phyloP scores from a whole-genome alignment of 2,113 vertebrate genomes.

The Notiomystis cincta region DNA sequence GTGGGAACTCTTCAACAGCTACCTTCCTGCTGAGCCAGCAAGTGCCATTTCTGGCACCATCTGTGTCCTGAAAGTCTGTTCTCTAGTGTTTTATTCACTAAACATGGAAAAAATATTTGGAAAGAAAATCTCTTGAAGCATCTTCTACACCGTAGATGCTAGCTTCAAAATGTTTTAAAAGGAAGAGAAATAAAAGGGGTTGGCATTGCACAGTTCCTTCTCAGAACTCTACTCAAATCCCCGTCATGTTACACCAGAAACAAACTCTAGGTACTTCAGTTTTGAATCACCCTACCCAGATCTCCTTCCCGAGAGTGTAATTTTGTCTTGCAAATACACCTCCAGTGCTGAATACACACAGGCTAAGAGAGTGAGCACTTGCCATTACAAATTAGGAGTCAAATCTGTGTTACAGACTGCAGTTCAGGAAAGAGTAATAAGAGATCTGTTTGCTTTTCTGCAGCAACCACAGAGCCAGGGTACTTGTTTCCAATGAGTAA shows the following conservation, averaged over 20 bases:
- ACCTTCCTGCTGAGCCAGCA: constrained; percentile 53
- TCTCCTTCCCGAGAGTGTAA: not conserved
- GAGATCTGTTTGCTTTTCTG: not conserved
- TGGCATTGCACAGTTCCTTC: not conserved
- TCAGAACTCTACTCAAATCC: not conserved
- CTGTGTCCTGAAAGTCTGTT: constrained; percentile 40
- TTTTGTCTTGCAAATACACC: not conserved
- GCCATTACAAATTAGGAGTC: not conserved
- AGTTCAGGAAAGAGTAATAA: not conserved
- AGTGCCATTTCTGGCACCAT: constrained; percentile 47
- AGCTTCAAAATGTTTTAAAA: not conserved
- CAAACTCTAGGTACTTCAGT: not conserved
- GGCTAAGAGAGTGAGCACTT: not conserved
- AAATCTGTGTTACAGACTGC: not conserved
- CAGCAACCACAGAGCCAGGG: not conserved
- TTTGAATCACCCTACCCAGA: not conserved
- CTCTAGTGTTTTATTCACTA: not conserved
- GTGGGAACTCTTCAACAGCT: constrained; percentile 23
- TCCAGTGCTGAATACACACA: not conserved
- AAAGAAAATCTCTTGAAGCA: not conserved
- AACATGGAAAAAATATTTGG: constrained; percentile 2
- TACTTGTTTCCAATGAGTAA: not conserved
- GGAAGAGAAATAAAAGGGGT: not conserved
- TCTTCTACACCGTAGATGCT: not conserved
- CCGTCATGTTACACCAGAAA: not conserved